Conservation (phyloP, 2,797 vertebrate genomes). For the Austrolebias charrua region DNA sequence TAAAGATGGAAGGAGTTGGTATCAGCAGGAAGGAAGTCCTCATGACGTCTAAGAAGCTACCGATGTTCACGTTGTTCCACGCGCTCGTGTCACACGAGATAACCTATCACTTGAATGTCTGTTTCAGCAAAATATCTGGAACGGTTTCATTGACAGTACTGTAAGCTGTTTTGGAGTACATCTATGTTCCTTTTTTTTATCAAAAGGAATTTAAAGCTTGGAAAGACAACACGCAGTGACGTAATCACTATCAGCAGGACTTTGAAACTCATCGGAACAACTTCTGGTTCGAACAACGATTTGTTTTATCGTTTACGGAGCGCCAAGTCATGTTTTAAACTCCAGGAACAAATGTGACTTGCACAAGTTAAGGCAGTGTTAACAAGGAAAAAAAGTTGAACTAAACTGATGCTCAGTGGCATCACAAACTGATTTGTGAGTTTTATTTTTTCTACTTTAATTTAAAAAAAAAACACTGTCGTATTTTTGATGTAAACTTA, state of each 20-base stretch:
- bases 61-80: slow-evolving; percentile 2
- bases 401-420: too few relatives aligned
- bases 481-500: too few relatives aligned
- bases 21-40: not conserved
- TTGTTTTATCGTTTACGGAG: not conserved
- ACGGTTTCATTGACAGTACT: too few relatives aligned
- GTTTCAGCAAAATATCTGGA: not conserved
- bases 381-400: not conserved
- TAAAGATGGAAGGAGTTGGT: not conserved
- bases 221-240: not conserved
- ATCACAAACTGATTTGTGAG: too few relatives aligned
- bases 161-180: not conserved
- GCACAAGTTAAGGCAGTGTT: not conserved
- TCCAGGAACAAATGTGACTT: not conserved
- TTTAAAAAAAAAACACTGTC: not conserved
- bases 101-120: slow-evolving; percentile 5
- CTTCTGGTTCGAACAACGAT: not conserved
- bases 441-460: not conserved
- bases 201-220: not conserved
- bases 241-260: not conserved
- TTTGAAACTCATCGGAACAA: not conserved
- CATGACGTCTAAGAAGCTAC: not conserved
- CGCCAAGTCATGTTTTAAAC: not conserved
- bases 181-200: not conserved
- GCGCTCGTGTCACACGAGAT: not conserved